A percentile compares a stretch with the other conserved stretches of the same genome.
These are phyloP conservation scores for Dromiciops gliroides DNA, from an alignment of 2,113 vertebrate species.

Conservation along the genomic window DNA sequence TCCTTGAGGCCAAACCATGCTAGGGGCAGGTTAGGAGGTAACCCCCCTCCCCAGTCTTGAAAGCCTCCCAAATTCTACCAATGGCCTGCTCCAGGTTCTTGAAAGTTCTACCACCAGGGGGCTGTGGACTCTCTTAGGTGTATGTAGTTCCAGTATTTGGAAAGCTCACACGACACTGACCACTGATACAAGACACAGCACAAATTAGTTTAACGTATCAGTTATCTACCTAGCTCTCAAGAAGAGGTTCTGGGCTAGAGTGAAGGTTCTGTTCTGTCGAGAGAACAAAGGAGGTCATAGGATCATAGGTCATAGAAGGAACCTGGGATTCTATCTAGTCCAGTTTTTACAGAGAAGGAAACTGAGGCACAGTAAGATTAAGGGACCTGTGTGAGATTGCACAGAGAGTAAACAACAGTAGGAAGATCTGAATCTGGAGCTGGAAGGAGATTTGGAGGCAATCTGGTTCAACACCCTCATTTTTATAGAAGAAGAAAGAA, in stretches of 20 bases:
- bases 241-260: background rate
- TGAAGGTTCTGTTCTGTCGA: background rate
- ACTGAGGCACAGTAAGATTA: background rate
- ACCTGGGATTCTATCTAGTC: background rate
- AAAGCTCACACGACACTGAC: background rate
- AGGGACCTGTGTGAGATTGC: background rate
- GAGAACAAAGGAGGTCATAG: background rate
- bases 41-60: background rate
- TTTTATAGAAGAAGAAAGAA: background rate
- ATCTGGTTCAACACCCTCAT: background rate
- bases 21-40: too few relatives aligned
- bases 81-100: background rate
- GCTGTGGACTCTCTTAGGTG: background rate
- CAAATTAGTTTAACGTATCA: background rate
- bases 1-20: background rate
- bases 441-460: background rate
- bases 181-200: background rate
- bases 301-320: background rate
- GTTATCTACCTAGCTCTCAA: background rate
- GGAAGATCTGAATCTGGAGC: background rate
- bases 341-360: background rate
- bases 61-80: background rate
- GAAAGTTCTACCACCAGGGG: too few relatives aligned
- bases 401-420: background rate
- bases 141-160: background rate